Percentiles rank a stretch among this genome's conserved stretches.
phyloP scores from a whole-genome alignment of 2,113 vertebrate genomes.

The Callionymus lyra region DNA sequence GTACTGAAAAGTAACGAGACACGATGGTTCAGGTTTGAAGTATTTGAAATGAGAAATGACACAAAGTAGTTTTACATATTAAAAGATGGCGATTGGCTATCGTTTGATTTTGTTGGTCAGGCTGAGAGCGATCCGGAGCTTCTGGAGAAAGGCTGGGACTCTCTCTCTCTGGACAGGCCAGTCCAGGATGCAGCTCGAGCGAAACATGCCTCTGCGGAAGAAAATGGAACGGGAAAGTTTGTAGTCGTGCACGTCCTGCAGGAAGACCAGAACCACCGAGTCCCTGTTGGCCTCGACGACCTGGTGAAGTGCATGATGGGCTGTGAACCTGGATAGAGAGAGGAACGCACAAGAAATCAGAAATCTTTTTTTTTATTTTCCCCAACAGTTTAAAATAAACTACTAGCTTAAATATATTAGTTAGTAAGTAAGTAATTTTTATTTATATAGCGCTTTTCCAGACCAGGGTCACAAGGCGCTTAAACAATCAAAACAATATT shows the following conservation, averaged over 20 bases:
- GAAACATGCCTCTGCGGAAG: slow-evolving; percentile 87
- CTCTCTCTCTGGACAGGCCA: slow-evolving; percentile 84
- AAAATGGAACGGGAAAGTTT: slow-evolving; percentile 75
- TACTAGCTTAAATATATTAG: no score
- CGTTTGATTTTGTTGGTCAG: slow-evolving; percentile 64
- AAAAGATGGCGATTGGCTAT: slow-evolving; percentile 5
- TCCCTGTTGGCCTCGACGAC: slow-evolving; percentile 84
- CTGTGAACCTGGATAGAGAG: slow-evolving; percentile 75
- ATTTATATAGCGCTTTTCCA: no score
- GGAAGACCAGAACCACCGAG: slow-evolving; percentile 84
- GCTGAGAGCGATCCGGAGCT: slow-evolving; percentile 78
- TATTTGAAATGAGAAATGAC: no score
- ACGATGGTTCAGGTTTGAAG: no score
- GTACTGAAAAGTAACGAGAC: no score
- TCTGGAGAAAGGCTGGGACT: slow-evolving; percentile 74
- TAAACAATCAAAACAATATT: no score
- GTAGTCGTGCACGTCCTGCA: slow-evolving; percentile 85
- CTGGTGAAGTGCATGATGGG: slow-evolving; percentile 83
- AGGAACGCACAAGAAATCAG: not conserved
- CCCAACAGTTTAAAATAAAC: no score
- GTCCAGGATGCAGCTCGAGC: slow-evolving; percentile 73
- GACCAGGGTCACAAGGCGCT: no score
- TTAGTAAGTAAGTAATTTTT: no score
- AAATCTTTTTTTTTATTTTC: no score
- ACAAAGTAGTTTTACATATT: no score